phyloP scores from a whole-genome alignment of 2,113 vertebrate genomes.

The Cettia cetti region DNA sequence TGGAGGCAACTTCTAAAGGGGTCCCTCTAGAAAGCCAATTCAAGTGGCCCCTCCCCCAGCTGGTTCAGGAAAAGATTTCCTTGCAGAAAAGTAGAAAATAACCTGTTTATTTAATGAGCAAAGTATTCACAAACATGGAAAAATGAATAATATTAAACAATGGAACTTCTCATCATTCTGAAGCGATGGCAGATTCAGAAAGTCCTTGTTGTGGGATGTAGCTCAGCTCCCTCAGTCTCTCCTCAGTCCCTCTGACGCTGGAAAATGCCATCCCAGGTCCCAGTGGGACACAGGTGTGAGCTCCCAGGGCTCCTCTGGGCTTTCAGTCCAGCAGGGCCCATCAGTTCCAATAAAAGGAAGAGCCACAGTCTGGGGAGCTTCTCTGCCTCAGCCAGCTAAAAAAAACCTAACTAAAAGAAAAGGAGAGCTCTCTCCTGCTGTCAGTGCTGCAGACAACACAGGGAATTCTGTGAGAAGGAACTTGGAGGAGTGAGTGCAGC shows the following conservation, averaged over 20 bases:
- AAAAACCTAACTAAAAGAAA: neutral
- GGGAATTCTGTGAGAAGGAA: too few species aligned
- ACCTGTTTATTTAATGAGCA: too few species aligned
- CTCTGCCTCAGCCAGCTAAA: too few species aligned
- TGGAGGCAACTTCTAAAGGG: neutral
- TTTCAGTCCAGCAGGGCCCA: neutral
- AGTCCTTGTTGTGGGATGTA: neutral
- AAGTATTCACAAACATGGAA: neutral
- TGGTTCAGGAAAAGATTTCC: neutral
- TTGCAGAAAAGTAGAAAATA: neutral
- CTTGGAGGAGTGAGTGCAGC: too few species aligned
- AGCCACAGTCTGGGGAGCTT: neutral
- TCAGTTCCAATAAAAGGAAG: too few species aligned
- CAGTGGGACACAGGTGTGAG: neutral
- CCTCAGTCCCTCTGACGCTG: fast-evolving
- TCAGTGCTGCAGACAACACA: too few species aligned
- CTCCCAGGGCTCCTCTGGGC: neutral
- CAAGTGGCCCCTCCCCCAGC: neutral
- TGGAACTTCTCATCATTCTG: neutral
- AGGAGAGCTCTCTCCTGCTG: neutral
- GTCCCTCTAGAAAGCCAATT: neutral
- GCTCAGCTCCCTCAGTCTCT: neutral
- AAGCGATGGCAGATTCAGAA: neutral
- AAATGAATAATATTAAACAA: too few species aligned
- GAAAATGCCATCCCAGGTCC: neutral